Percentiles rank a stretch among this genome's conserved stretches.
Conservation (phyloP, 2,797 vertebrate species). For the Petrocephalus sullivani region DNA sequence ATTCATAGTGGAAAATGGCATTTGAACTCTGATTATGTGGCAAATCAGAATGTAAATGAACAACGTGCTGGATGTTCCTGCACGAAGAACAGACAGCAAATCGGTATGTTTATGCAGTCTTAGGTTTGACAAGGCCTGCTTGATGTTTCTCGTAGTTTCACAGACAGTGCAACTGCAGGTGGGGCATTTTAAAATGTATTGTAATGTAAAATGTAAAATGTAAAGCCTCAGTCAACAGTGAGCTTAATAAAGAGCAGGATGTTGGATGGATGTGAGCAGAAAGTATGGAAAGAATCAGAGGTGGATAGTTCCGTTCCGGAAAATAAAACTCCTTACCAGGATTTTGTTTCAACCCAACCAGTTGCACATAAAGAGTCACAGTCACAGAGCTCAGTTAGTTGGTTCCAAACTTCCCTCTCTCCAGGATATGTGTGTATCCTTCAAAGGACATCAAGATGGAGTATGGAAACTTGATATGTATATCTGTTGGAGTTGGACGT, state of each 20-base stretch:
- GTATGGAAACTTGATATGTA: neutral
- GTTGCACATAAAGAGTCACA: neutral
- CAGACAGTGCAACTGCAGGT: neutral
- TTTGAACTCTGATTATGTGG: neutral
- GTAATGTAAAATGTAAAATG: neutral
- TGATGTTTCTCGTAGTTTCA: neutral
- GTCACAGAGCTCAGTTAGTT: neutral
- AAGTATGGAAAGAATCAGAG: neutral
- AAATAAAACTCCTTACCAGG: neutral
- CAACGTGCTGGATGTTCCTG: neutral
- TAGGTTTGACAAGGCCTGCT: neutral
- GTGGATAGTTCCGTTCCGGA: neutral
- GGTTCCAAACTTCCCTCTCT: neutral
- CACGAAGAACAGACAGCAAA: neutral
- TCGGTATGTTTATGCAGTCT: neutral
- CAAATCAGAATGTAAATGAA: neutral
- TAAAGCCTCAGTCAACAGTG: neutral
- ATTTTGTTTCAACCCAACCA: neutral
- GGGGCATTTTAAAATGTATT: neutral
- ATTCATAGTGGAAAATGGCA: neutral
- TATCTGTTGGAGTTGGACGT: neutral
- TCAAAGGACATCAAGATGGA: neutral
- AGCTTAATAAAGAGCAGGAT: neutral
- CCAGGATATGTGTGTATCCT: neutral
- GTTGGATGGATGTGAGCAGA: neutral